A percentile compares a stretch with the other conserved stretches of the same genome.
Evolutionary conservation across 2,113 vertebrate genomes (phyloP).

Genomic region (Stegostoma tigrinum): DNA sequence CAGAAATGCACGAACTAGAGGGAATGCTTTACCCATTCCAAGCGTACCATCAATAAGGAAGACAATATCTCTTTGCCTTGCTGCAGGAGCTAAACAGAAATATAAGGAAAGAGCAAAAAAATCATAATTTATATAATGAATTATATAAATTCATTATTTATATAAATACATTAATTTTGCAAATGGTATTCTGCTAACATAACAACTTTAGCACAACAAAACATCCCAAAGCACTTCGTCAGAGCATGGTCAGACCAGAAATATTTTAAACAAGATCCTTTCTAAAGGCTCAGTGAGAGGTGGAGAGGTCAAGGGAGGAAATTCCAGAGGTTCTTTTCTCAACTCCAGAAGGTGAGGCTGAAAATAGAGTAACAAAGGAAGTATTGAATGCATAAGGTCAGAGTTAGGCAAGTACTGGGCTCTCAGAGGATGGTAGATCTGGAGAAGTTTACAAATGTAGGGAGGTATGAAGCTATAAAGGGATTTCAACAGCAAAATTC

Average conservation of each 20-base stretch:
- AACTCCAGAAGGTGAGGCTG: neutral
- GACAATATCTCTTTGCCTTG: slow-evolving; percentile 53
- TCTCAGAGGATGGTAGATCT: neutral
- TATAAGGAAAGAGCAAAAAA: neutral
- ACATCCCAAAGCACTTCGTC: neutral
- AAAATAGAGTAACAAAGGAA: neutral
- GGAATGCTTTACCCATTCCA: slow-evolving; percentile 52
- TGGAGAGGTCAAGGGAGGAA: neutral
- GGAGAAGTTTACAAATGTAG: neutral
- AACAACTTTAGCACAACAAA: neutral
- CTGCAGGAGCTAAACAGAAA: slow-evolving; percentile 47
- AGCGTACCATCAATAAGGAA: slow-evolving; percentile 66
- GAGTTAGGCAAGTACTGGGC: neutral
- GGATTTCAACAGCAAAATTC: neutral
- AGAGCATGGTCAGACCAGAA: neutral
- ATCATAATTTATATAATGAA: neutral
- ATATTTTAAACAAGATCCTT: neutral
- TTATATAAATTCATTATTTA: too few species aligned
- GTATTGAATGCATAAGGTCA: neutral
- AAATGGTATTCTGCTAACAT: neutral
- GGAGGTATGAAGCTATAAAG: neutral
- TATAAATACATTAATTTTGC: too few species aligned
- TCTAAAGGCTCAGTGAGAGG: neutral
- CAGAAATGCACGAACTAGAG: slow-evolving; percentile 56
- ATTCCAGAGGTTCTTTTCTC: neutral